These are phyloP conservation scores for Diarsia brunnea DNA, from an alignment of 2,888 invertebrate genomes.

Conservation along the genomic window DNA sequence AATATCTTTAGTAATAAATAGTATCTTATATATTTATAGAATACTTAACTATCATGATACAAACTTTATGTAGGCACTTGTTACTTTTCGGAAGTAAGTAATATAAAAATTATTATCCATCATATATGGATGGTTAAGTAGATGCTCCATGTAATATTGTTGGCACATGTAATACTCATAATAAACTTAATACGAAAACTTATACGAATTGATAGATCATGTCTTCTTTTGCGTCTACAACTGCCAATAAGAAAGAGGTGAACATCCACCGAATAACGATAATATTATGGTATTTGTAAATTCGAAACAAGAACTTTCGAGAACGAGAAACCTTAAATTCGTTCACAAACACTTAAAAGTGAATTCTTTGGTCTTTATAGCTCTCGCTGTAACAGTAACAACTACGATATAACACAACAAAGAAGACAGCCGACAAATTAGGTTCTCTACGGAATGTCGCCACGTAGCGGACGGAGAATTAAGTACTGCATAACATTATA, in stretches of 20 bases:
- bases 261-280: slow-evolving; percentile 7
- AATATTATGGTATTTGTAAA: background rate
- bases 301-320: slow-evolving; percentile 33
- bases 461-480: slow-evolving; percentile 66
- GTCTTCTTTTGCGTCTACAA: slow-evolving; percentile 38
- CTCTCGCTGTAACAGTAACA: slow-evolving; percentile 55
- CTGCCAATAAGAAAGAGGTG: slow-evolving; percentile 10
- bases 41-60: slow-evolving; percentile 52
- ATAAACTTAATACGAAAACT: slow-evolving; percentile 48
- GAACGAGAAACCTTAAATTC: slow-evolving; percentile 41
- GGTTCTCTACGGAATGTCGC: slow-evolving; percentile 64
- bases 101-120: slow-evolving; percentile 29
- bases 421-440: slow-evolving; percentile 56
- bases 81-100: slow-evolving; percentile 23
- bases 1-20: slow-evolving; percentile 49
- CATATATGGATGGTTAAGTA: slow-evolving; percentile 41
- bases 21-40: slow-evolving; percentile 29
- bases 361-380: slow-evolving; percentile 65
- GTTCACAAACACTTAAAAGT: slow-evolving; percentile 46
- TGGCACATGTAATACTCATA: slow-evolving; percentile 62
- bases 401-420: slow-evolving; percentile 51
- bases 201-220: slow-evolving; percentile 26
- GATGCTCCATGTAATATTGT: slow-evolving; percentile 45
- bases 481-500: slow-evolving; percentile 64
- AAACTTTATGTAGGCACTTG: slow-evolving; percentile 25